A percentile compares a stretch with the other conserved stretches of the same genome.
phyloP scores from a whole-genome alignment of 1,140 invertebrate genomes.

The Drosophila nannoptera region DNA sequence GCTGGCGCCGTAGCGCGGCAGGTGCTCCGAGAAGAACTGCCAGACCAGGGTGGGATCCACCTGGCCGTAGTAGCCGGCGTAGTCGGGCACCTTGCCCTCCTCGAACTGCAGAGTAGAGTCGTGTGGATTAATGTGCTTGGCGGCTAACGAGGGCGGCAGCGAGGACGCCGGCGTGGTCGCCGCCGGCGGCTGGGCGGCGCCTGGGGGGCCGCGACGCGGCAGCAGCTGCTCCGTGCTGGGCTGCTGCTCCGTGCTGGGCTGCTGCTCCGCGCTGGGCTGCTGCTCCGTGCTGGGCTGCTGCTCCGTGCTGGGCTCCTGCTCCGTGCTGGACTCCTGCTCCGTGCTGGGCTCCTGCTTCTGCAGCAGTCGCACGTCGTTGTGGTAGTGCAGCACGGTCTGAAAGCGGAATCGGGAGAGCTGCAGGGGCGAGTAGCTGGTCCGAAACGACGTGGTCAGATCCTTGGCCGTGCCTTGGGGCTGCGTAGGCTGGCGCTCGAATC shows the following conservation, averaged over 20 bases:
- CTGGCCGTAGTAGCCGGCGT: constrained; percentile 52
- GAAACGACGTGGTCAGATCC: constrained; percentile 7
- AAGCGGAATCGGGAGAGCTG: constrained; percentile 43
- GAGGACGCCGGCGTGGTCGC: background rate
- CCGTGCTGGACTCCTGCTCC: too few species aligned
- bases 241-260: too few species aligned
- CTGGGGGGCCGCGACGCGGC: constrained; percentile 29
- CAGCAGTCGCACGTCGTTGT: constrained; percentile 24
- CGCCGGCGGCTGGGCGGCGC: background rate
- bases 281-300: too few species aligned
- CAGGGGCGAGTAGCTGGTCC: constrained; percentile 6
- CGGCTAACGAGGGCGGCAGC: background rate
- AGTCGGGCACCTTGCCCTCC: constrained; percentile 29
- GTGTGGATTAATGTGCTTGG: constrained; percentile 37
- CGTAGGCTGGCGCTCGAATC: background rate
- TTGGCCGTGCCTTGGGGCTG: constrained; percentile 2
- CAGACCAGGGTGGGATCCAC: constrained; percentile 24
- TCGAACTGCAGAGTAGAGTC: constrained; percentile 36
- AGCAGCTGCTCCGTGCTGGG: constrained; percentile 20
- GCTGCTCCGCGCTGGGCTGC: too few species aligned
- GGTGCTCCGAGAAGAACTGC: constrained; percentile 49
- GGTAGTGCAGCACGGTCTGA: constrained; percentile 19
- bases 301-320: too few species aligned
- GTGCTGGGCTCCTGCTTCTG: constrained; percentile 2
- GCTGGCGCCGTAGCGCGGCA: constrained; percentile 59